Base-by-base conservation (phyloP, 2,113 vertebrate genomes). In the Etia nguti region DNA sequence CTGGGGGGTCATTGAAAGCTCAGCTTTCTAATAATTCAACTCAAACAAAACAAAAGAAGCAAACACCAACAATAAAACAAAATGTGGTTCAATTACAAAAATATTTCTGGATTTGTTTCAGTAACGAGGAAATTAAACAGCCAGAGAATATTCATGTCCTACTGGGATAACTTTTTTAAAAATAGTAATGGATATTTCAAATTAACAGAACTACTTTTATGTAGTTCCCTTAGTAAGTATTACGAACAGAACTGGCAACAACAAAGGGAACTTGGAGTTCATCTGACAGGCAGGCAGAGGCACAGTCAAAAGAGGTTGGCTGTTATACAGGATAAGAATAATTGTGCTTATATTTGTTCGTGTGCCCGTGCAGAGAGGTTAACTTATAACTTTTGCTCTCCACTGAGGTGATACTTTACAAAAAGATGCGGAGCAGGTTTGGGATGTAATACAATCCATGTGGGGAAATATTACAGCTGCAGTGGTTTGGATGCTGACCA, bases 401-500 rank as follows among this genome's bases (percentile, higher is more conserved):
- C 18, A 24, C 18, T 8, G 38, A 70, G 59, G 41, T 34, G 75
- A 75, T 65, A 60, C 79, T 84, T 90, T 81, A 22, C 5, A 55
- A 54, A 84, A 82, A 36, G 20, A 54, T 89, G 55, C 10, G 1
- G 43, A 81, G 48, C 15, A 43, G 82, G 88, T 88, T 83, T 81
- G 13, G 75, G 54, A 11, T 52, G 7, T 34, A 26, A 4, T 56
- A 34, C 1, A 15, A 88, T 80, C 41, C 80, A 87, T 50, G 11
- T 31, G 43, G 38, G 83, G 83, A 86, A 87, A 89, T 81, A 79
- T 70, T 55, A 16, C 48, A 68, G 24, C 10, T 87, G 31, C n/a
- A 77, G 31, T 68, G 81, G 34, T 81, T 88, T 86, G 57, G 43
- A 62, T 85, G 83, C 59, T 79, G 41, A 87, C 57, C 55, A 86